Evolutionary conservation across 1,140 invertebrate species (phyloP), one percentile per base, ranked within the genome.

Genomic region (Dryas iulia): DNA sequence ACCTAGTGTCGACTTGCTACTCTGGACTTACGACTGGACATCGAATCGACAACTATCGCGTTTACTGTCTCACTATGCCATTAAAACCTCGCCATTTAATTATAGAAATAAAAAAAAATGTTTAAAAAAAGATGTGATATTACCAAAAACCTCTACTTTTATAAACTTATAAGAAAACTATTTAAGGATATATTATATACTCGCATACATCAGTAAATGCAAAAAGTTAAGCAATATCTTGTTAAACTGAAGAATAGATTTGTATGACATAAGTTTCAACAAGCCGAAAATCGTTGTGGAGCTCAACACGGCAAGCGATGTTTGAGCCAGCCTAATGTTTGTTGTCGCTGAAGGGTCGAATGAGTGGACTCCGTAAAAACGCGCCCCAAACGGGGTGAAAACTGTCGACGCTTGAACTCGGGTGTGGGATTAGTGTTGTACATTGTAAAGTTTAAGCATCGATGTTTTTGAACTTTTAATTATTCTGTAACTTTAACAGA

Each of bases 331-430:
- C 60, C 73, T 73, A 69, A 78, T 73, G 75, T 76, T 81, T 82
- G 76, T 78, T 82, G 77, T 82, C 76, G 76, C 71, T 73, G 71
- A 79, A 79, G 77, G 74, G 72, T 72, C 69, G 77, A 71, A 69
- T 73, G 74, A 86, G 85, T 79, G 78, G 78, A 76, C 67, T 78
- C 78, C 79, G 76, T 83, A 83, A 88, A 86, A 88, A 82, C 73
- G 74, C 67, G 68, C 78, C 78, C 73, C 76, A 76, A 84, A 86
- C 84, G 79, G 84, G 78, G 81, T 79, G 83, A 81, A 86, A 85
- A 88, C 76, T 86, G 83, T 84, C 81, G 78, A 86, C 83, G 73
- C 73, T 75, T 80, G 79, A 83, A 82, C 76, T 69, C 77, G 71
- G 39, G 59, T 69, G 71, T 58, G 57, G 71, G 60, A 39, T 70